These are phyloP conservation scores for Sanderia malayensis DNA, from an alignment of 30 jellyfish, hydroid and myxozoan species.

Conservation along the genomic window DNA sequence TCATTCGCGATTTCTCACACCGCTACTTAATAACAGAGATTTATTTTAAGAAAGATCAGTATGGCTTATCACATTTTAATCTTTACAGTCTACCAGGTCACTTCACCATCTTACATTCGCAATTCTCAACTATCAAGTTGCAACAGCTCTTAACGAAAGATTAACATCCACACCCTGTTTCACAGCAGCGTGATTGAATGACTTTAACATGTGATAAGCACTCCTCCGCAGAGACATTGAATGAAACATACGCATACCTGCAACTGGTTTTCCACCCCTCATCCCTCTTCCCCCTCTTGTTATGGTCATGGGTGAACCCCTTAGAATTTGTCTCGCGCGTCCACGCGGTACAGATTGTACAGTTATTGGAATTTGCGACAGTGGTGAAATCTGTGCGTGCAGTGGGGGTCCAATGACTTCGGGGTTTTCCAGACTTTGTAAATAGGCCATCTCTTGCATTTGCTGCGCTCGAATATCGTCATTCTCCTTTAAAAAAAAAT, in stretches of 20 bases:
- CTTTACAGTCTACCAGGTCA: too few relatives aligned
- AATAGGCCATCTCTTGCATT: slow-evolving; percentile 92
- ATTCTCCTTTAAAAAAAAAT: slow-evolving; percentile 61
- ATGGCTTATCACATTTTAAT: too few relatives aligned
- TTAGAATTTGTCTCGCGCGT: slow-evolving; percentile 65
- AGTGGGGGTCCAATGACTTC: slow-evolving; percentile 70
- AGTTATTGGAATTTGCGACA: slow-evolving; percentile 50
- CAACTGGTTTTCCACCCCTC: slow-evolving; percentile 51
- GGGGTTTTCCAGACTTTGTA: slow-evolving; percentile 68
- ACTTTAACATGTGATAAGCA: too few relatives aligned
- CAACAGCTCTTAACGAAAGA: too few relatives aligned
- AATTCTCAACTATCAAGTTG: too few relatives aligned
- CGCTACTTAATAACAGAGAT: too few relatives aligned
- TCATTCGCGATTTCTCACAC: too few relatives aligned
- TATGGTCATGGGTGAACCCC: slow-evolving; percentile 72
- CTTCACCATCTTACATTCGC: too few relatives aligned
- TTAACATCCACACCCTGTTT: too few relatives aligned
- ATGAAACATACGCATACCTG: slow-evolving; percentile 38
- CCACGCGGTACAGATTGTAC: slow-evolving; percentile 65
- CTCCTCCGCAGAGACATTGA: too few relatives aligned
- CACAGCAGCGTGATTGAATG: too few relatives aligned
- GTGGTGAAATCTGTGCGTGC: slow-evolving; percentile 41
- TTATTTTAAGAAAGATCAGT: too few relatives aligned
- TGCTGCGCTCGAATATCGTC: slow-evolving; percentile 89
- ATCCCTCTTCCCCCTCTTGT: slow-evolving; percentile 71